Conservation (phyloP, 2,797 vertebrate genomes). For the Oreonectes daqikongensis region DNA sequence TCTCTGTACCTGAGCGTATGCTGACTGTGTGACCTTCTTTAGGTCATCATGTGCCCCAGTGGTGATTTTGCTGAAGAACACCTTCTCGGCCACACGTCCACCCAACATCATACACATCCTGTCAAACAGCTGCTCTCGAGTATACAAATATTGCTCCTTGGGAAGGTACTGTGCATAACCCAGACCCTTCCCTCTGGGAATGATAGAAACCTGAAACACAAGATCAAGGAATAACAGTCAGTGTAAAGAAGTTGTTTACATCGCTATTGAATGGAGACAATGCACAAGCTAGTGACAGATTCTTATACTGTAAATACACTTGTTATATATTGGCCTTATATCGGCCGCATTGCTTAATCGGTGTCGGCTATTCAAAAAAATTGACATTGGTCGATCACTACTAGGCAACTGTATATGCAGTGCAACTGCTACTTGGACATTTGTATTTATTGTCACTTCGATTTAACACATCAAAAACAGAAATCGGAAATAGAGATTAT, state of each 20-base stretch:
- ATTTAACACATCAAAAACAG: not conserved
- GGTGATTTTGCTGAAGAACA: slow-evolving; percentile 78
- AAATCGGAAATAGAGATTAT: too few relatives aligned
- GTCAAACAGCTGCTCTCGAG: slow-evolving; percentile 79
- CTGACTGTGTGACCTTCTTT: slow-evolving; percentile 79
- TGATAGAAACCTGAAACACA: slow-evolving; percentile 76
- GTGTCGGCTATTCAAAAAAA: too few relatives aligned
- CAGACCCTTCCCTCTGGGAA: slow-evolving; percentile 77
- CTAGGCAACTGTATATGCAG: too few relatives aligned
- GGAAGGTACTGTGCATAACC: slow-evolving; percentile 81
- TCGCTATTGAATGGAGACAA: not conserved
- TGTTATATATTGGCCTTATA: too few relatives aligned
- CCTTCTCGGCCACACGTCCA: slow-evolving; percentile 77
- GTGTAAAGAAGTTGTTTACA: not conserved
- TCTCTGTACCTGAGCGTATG: slow-evolving; percentile 79
- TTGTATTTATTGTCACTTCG: not conserved
- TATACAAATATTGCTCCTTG: slow-evolving; percentile 81
- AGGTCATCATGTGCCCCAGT: slow-evolving; percentile 81
- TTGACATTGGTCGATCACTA: too few relatives aligned
- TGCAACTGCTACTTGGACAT: too few relatives aligned
- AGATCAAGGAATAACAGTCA: not conserved
- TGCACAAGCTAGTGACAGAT: too few relatives aligned
- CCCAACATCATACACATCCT: slow-evolving; percentile 83
- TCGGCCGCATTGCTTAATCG: too few relatives aligned
- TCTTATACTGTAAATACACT: too few relatives aligned